Evolutionary conservation across 2,113 vertebrate species (phyloP), one percentile per base, ranked within the genome.

Genomic region (Panurus biarmicus): DNA sequence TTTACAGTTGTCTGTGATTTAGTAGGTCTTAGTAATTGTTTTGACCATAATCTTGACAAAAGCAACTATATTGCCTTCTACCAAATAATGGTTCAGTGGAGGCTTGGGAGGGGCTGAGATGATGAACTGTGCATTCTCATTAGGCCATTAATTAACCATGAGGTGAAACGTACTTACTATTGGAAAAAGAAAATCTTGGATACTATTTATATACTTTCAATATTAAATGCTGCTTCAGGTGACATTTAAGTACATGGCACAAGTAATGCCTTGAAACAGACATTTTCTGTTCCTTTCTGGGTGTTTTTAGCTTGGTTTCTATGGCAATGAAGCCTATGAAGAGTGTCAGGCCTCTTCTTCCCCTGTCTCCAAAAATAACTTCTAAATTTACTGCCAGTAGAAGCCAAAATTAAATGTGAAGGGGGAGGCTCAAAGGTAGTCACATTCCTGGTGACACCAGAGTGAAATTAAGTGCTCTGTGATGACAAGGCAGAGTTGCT

Each of bases 241-340:
- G 54, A 64, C 23, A 15, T 70, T 66, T 66, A 53, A 60, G 25
- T 82, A 45, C 6, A 14, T 44, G 53, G 61, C 10, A 6, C 82
- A 94, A 91, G 47, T 87, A 73, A 71, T 67, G 36, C 60, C 47
- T 80, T 50, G 60, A 85, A 77, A 86, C 64, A 97, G 93, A 74
- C 14, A 1, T 82, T 82, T 92, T 77, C 85, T 95, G n/a, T 96
- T 94, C 74, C 29, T 47, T 87, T 85, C n/a, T 48, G 60, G 33
- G n/a, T 90, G 72, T 88, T 94, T 96, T 94, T 91, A 85, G 72
- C 79, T 88, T 86, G 58, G 95, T 96, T 95, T 95, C 95, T 95
- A 95, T 95, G 85, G 94, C 83, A 83, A 88, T 92, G 67, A 92
- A 96, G 67, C 72, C 83, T 83, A 38, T 88, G 75, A 51, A 54